Evolutionary conservation across 2,797 vertebrate genomes (phyloP).

Genomic region (Amphiprion clarkii): DNA sequence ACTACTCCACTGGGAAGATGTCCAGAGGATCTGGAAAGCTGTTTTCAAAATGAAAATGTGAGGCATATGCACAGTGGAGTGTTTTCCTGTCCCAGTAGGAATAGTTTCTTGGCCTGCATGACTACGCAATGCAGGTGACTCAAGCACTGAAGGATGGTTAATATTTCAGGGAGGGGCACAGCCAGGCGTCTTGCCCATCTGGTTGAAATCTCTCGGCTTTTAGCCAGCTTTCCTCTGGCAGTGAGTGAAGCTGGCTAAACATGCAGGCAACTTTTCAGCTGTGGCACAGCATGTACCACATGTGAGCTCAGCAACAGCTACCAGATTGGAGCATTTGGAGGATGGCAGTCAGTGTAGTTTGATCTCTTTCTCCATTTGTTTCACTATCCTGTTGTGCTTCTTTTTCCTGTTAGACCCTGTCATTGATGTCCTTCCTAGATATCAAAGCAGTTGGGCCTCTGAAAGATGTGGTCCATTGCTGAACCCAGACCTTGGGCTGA

Average conservation of each 20-base stretch:
- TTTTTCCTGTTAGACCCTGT: constrained; percentile 44
- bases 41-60: constrained; percentile 65
- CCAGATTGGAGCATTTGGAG: constrained; percentile 38
- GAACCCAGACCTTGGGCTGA: constrained; percentile 57
- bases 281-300: constrained; percentile 46
- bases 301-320: constrained; percentile 53
- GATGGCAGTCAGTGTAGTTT: constrained; percentile 41
- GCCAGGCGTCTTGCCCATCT: constrained; percentile 54
- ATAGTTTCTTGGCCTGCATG: constrained; percentile 32
- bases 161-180: constrained; percentile 52
- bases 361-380: constrained; percentile 13
- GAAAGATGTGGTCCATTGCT: constrained; percentile 66
- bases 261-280: constrained; percentile 60
- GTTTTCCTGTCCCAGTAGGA: constrained; percentile 57
- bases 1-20: constrained; percentile 64
- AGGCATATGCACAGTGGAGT: constrained; percentile 55
- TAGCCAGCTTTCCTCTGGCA: constrained; percentile 57
- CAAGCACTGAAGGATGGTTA: constrained; percentile 23
- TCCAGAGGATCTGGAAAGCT: constrained; percentile 74
- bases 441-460: constrained; percentile 65
- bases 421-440: constrained; percentile 54
- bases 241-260: constrained; percentile 33
- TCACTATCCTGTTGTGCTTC: constrained; percentile 30
- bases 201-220: constrained; percentile 63
- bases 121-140: constrained; percentile 39